Base-by-base conservation (phyloP, 2,888 invertebrate species). In the Ctena decussata region DNA sequence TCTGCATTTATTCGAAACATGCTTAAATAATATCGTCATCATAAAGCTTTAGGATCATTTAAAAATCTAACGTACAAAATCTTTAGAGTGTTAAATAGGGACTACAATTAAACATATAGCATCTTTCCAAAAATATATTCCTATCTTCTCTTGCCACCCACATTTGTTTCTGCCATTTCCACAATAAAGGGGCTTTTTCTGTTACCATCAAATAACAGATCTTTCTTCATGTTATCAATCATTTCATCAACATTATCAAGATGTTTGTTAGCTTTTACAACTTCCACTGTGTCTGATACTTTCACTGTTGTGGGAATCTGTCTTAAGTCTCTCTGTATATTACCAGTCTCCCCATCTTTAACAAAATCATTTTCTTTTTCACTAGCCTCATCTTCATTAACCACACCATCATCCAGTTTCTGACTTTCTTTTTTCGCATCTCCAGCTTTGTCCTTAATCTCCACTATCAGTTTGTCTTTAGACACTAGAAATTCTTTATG, bases 251-350 rank as follows among this genome's bases (percentile, higher is more conserved):
- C 49, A 39, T 75, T 49, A 74, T 73, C 39, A 1, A 35, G 6
- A 27, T 71, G 53, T 6, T 70, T 70, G 39, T 21, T 12, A 15
- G 49, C 53, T 53, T 53, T 21, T 65, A 8, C 49, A 69, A 24
- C 69, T 35, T 27, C 12, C 12, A 41, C 70, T n/a, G 18, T 27
- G 41, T 27, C 71, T n/a, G n/a, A n/a, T n/a, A n/a, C n/a, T n/a
- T n/a, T n/a, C n/a, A 27, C 41, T 35, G 35, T 11, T 15, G 30
- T 18, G 11, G 35, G 0, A 5, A 77, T 41, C 69, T 76, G 77
- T 69, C 73, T 77, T 18, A 82, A 41, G 18, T 82, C 82, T 74
- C 77, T 77, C 27, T 82, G 82, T 18, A 53, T 21, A 65, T 32
- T 65, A 32, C 65, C 65, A 35, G 18, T 18, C 18, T 65, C 65